These are phyloP conservation scores for Boleophthalmus pectinirostris DNA, from an alignment of 2,113 vertebrate species.

Conservation along the genomic window DNA sequence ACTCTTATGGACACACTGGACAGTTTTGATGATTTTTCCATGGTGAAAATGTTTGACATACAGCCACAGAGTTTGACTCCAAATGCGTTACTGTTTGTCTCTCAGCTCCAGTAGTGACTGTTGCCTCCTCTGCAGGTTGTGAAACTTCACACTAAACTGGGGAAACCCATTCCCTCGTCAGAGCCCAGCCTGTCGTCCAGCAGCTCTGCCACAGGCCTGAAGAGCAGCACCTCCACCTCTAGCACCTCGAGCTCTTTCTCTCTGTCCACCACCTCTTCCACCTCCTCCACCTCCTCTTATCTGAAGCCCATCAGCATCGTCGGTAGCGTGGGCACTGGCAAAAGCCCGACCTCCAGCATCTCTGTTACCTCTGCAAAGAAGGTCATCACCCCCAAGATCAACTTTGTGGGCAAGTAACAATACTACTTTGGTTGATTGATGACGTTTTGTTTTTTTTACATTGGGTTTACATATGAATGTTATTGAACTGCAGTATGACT, in stretches of 20 bases:
- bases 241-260: constrained; percentile 76
- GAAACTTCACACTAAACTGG: constrained; percentile 97
- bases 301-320: constrained; percentile 78
- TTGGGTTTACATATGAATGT: neutral
- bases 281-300: constrained; percentile 67
- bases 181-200: constrained; percentile 93
- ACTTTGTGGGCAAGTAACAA: constrained; percentile 91
- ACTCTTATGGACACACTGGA: neutral
- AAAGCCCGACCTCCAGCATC: constrained; percentile 44
- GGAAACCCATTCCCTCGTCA: constrained; percentile 97
- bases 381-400: constrained; percentile 93
- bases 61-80: too few relatives aligned
- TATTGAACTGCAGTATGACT: neutral
- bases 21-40: neutral
- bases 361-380: constrained; percentile 84
- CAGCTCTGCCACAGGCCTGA: constrained; percentile 81
- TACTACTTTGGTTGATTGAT: neutral
- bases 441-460: too few relatives aligned
- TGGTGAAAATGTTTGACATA: too few relatives aligned
- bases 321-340: constrained; percentile 57
- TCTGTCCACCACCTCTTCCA: constrained; percentile 51
- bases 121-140: constrained; percentile 82
- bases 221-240: constrained; percentile 80
- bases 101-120: neutral
- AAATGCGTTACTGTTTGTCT: neutral